A percentile compares a stretch with the other conserved stretches of the same genome.
Conservation (phyloP, 2,797 vertebrate genomes). For the Novumbra hubbsi region DNA sequence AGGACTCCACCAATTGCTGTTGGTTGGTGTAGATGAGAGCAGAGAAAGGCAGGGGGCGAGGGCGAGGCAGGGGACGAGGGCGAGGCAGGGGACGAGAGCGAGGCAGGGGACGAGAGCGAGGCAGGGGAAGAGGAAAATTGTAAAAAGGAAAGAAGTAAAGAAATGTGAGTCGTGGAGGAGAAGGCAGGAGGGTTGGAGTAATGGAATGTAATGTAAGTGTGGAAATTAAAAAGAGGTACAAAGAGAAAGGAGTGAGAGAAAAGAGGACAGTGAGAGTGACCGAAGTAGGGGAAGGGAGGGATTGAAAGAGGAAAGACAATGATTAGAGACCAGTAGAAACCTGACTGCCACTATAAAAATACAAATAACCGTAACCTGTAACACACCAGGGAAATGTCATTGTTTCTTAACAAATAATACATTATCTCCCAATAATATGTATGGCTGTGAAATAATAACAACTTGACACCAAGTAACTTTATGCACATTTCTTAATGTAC, state of each 20-base stretch:
- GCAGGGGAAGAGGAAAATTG: conserved; percentile 24
- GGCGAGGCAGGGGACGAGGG: neutral
- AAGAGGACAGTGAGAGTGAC: neutral
- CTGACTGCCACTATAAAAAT: neutral
- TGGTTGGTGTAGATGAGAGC: conserved; percentile 55
- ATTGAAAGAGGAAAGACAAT: neutral
- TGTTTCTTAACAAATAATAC: neutral
- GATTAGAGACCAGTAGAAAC: neutral
- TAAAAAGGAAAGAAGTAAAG: neutral
- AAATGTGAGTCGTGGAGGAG: neutral
- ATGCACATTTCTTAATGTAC: too few species aligned
- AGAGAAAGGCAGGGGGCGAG: neutral
- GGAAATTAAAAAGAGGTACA: neutral
- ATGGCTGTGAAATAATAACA: too few species aligned
- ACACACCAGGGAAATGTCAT: neutral
- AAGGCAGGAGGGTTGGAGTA: neutral
- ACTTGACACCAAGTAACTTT: too few species aligned
- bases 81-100: conserved; percentile 8
- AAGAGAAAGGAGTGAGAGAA: neutral
- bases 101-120: conserved; percentile 12
- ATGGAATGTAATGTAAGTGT: neutral
- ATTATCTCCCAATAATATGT: neutral
- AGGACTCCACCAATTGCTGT: conserved; percentile 90
- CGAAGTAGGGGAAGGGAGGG: neutral
- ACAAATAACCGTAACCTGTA: neutral